These are phyloP conservation scores for Nothoprocta pentlandii DNA, from an alignment of 2,113 vertebrate genomes.

Conservation along the genomic window DNA sequence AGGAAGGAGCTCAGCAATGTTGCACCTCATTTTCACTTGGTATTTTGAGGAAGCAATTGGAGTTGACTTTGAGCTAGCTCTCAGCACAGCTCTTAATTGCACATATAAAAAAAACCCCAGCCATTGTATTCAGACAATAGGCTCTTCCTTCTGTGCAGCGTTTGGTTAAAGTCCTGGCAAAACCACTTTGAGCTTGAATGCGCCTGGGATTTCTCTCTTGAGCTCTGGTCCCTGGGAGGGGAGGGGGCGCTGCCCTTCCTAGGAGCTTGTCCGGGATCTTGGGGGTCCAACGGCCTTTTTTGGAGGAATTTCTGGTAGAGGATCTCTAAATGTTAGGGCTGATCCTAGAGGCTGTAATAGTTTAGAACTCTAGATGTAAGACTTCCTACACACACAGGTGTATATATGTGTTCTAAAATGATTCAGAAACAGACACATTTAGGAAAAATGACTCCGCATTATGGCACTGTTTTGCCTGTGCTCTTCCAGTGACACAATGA, in stretches of 20 bases:
- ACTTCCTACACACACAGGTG: neutral
- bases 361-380: neutral
- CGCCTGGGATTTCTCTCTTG: neutral
- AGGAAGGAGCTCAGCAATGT: neutral
- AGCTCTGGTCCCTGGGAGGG: neutral
- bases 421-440: neutral
- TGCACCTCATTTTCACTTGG: neutral
- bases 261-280: accelerated
- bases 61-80: neutral
- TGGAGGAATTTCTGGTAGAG: neutral
- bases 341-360: accelerated
- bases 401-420: neutral
- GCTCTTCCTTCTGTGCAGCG: neutral
- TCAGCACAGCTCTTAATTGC: neutral
- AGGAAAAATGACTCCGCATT: neutral
- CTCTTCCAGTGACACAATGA: neutral
- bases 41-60: neutral
- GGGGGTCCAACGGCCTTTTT: neutral
- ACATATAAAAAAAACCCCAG: neutral
- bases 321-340: accelerated
- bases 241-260: neutral
- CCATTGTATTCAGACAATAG: neutral
- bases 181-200: accelerated
- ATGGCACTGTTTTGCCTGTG: neutral
- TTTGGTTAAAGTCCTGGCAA: neutral